These are phyloP conservation scores for Lathamus discolor DNA, from an alignment of 2,113 vertebrate species.

Conservation along the genomic window DNA sequence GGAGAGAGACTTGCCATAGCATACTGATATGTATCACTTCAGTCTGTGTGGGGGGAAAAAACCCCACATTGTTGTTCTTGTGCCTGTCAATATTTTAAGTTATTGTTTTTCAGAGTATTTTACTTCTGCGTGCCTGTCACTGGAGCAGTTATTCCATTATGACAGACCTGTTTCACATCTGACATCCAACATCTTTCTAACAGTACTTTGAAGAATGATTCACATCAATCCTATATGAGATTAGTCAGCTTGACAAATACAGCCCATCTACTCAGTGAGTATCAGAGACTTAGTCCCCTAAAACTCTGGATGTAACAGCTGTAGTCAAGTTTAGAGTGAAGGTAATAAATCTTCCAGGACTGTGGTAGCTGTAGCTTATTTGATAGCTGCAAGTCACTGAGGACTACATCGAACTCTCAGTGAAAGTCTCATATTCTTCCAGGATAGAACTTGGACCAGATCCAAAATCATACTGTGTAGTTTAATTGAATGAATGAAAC, in stretches of 20 bases:
- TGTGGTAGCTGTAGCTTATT: not conserved
- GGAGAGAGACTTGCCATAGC: not conserved
- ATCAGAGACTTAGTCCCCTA: not conserved
- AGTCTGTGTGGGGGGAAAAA: not conserved
- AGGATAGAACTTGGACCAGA: not conserved
- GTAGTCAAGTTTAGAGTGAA: not conserved
- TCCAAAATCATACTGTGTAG: not conserved
- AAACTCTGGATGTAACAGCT: not conserved
- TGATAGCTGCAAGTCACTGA: not conserved
- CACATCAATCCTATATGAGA: not conserved
- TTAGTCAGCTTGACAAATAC: slow-evolving; percentile 20
- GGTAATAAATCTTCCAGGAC: slow-evolving; percentile 4
- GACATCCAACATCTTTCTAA: not conserved
- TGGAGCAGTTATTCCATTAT: not conserved
- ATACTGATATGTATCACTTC: not conserved
- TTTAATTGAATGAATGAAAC: slow-evolving; percentile 60
- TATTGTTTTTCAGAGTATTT: not conserved
- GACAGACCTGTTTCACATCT: not conserved
- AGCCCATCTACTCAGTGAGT: not conserved
- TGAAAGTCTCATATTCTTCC: not conserved
- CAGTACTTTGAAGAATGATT: slow-evolving; percentile 11
- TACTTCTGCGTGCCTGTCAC: not conserved
- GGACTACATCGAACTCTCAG: not conserved
- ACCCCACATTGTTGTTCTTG: not conserved
- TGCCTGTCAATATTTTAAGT: not conserved